A percentile compares a stretch with the other conserved stretches of the same genome.
phyloP scores from a whole-genome alignment of 2,113 vertebrate species.

The Cettia cetti region DNA sequence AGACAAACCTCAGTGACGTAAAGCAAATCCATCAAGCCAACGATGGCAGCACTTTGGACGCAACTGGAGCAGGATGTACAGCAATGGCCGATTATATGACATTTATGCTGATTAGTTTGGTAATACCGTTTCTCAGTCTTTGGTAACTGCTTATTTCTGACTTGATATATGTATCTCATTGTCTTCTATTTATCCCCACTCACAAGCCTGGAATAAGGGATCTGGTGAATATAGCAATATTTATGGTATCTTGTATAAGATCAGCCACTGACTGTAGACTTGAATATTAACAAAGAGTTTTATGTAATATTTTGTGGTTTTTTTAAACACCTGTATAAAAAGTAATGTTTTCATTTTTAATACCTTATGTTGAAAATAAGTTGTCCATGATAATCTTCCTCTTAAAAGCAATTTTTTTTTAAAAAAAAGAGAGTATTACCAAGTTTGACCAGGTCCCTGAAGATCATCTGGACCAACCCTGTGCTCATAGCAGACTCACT shows the following conservation, averaged over 20 bases:
- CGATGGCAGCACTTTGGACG: constrained; percentile 20
- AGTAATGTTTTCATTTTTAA: neutral
- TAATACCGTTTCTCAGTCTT: constrained; percentile 28
- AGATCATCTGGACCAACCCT: neutral
- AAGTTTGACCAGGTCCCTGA: neutral
- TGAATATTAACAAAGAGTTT: neutral
- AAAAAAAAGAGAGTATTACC: neutral
- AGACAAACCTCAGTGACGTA: constrained; percentile 64
- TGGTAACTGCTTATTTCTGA: constrained; percentile 45
- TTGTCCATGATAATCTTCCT: neutral
- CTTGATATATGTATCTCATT: neutral
- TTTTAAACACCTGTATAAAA: neutral
- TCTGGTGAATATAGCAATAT: neutral
- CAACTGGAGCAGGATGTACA: constrained; percentile 26
- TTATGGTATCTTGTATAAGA: neutral
- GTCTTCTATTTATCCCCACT: neutral
- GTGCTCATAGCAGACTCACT: neutral
- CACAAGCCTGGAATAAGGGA: neutral
- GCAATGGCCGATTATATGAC: neutral
- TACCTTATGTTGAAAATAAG: neutral
- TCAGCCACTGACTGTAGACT: neutral
- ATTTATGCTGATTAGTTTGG: constrained; percentile 29
- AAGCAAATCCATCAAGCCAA: constrained; percentile 58
- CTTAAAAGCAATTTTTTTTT: neutral
- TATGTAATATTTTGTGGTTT: neutral